Evolutionary conservation across 2,113 vertebrate species (phyloP), one percentile per base, ranked within the genome.

Genomic region (Lamprologus ornatipinnis): DNA sequence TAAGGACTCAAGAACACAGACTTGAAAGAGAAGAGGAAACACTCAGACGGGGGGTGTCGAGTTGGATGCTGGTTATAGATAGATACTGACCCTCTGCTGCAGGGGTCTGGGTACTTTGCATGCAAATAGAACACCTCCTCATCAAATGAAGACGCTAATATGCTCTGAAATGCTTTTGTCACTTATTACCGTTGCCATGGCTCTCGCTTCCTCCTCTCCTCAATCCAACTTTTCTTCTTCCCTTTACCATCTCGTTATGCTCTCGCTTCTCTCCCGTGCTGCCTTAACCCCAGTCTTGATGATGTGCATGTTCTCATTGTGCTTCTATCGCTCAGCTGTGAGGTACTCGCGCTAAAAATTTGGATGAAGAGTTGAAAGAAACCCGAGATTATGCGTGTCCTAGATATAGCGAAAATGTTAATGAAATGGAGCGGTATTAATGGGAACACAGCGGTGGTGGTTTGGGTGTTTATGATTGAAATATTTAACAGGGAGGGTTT

Each of bases 361-460:
- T 88, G 85, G 80, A 45, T 17, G 58, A 78, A 84, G 10, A 80
- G 79, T 85, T 92, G 87, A 93, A 92, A 92, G 92, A 84, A 94
- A 93, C 85, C 63, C 51, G 40, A 91, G 91, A 94, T 95, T 93
- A 95, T 92, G 92, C 86, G 6, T 92, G 95, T 94, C 95, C 95
- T 84, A 94, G 91, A 95, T 96, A 90, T 88, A 86, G 63, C 26
- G 45, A 55, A 84, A 88, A 86, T 89, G 87, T 55, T 95, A 93
- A 96, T 94, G 90, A 92, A 94, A 93, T 87, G 31, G 87, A 86
- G 55, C 87, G 45, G 83, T 81, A 86, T 90, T 91, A 91, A 94
- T 88, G 47, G 82, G 81, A 85, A 80, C 85, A 91, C 75, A 21
- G 58, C 51, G 60, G 19, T 87, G 83, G 55, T 82, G 53, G 83